Conservation (phyloP, 2,888 invertebrate genomes). For the Brenthis ino region DNA sequence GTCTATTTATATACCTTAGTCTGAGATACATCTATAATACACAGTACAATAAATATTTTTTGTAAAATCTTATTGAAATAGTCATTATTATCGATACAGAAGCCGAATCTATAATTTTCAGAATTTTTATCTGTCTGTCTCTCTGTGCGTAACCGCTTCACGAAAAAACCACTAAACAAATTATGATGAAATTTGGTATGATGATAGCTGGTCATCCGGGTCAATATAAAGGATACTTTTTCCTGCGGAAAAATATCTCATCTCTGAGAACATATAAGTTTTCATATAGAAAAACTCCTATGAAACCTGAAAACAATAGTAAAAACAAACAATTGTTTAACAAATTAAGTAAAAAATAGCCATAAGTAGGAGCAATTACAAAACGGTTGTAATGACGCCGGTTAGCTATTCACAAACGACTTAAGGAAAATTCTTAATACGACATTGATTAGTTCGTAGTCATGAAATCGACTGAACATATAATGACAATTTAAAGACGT, state of each 20-base stretch:
- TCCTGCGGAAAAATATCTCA: not conserved
- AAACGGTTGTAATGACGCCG: slow-evolving; percentile 65
- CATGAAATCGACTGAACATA: slow-evolving; percentile 65
- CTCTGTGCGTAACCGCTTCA: too few species aligned
- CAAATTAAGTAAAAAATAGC: slow-evolving; percentile 60
- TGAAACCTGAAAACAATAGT: slow-evolving; percentile 29
- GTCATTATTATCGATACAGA: too few species aligned
- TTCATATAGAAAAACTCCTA: too few species aligned
- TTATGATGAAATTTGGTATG: too few species aligned
- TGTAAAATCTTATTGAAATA: too few species aligned
- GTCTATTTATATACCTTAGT: too few species aligned
- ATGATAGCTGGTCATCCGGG: too few species aligned
- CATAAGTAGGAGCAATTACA: slow-evolving; percentile 75
- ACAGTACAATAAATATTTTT: too few species aligned
- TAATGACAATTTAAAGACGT: slow-evolving; percentile 82
- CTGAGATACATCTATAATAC: too few species aligned
- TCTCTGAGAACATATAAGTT: not conserved
- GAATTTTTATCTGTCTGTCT: too few species aligned
- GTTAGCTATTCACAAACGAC: slow-evolving; percentile 79
- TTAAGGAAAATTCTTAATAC: slow-evolving; percentile 76
- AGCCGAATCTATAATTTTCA: too few species aligned
- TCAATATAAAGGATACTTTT: not conserved
- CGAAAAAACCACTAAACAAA: too few species aligned
- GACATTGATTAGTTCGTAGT: slow-evolving; percentile 76
- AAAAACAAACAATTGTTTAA: slow-evolving; percentile 50